phyloP scores from a whole-genome alignment of 1,140 invertebrate genomes.

The Drosophila nannoptera region DNA sequence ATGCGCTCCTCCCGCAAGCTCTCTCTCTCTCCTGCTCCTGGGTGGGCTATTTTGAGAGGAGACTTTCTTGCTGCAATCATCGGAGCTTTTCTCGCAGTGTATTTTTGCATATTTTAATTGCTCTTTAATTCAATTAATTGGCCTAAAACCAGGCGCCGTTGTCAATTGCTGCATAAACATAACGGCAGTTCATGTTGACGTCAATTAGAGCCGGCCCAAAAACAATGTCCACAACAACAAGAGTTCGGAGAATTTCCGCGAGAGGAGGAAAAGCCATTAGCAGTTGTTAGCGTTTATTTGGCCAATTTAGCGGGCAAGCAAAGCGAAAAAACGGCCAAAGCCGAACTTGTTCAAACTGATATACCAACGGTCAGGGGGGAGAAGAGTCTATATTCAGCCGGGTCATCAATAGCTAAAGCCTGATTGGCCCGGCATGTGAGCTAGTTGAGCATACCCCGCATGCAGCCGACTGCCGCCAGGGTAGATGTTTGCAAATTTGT shows the following conservation, averaged over 20 bases:
- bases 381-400: too few species aligned
- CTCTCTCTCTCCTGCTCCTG: constrained; percentile 4
- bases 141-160: constrained; percentile 10
- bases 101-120: constrained; percentile 38
- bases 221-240: constrained; percentile 34
- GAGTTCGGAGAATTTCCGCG: constrained; percentile 1
- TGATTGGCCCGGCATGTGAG: too few species aligned
- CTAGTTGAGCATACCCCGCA: neutral
- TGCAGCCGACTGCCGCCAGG: neutral
- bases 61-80: too few species aligned
- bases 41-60: neutral
- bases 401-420: too few species aligned
- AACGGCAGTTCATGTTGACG: constrained; percentile 40
- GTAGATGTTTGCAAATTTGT: constrained; percentile 30
- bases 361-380: too few species aligned
- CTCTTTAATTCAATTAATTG: constrained; percentile 54
- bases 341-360: constrained; percentile 1
- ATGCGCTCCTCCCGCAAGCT: constrained; percentile 11
- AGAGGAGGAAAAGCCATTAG: constrained; percentile 40
- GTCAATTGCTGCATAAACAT: constrained; percentile 43
- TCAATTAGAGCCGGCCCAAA: constrained; percentile 40
- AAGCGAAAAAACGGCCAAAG: constrained; percentile 5
- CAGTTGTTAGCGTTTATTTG: constrained; percentile 42
- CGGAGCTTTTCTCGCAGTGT: neutral
- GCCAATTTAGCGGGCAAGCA: constrained; percentile 38